Conservation (phyloP, 2,113 vertebrate species). For the Neoarius graeffei region DNA sequence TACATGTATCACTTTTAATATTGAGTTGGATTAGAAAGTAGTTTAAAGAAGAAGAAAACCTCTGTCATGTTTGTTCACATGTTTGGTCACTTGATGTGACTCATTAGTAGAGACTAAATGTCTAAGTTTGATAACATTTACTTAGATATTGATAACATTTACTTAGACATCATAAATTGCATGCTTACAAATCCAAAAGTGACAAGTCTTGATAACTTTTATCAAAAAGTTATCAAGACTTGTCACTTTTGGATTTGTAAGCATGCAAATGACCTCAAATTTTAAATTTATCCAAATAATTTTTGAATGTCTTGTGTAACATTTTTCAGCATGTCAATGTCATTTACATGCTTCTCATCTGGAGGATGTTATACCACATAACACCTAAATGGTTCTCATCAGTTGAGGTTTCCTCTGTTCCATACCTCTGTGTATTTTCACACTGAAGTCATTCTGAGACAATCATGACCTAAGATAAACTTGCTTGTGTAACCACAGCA, state of each 20-base stretch:
- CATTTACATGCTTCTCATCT: background rate
- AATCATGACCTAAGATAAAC: background rate
- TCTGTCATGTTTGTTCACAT: background rate
- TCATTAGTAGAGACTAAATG: background rate
- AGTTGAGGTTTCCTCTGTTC: background rate
- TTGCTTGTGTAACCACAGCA: background rate
- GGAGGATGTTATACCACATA: background rate
- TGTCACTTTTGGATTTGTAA: background rate
- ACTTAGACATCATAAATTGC: too few relatives aligned
- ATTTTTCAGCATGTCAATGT: background rate
- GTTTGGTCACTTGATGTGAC: background rate
- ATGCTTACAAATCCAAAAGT: too few relatives aligned
- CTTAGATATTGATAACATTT: too few relatives aligned
- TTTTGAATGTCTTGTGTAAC: background rate
- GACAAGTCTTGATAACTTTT: background rate
- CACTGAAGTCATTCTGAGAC: background rate
- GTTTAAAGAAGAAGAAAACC: background rate
- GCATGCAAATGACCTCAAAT: background rate
- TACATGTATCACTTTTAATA: background rate
- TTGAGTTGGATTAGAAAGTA: background rate
- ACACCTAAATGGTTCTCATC: background rate
- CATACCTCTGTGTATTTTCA: background rate
- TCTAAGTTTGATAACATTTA: background rate
- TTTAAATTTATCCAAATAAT: background rate
- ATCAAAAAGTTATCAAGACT: background rate